Percentiles rank a stretch among this genome's conserved stretches.
Evolutionary conservation across 2,113 vertebrate genomes (phyloP).

Genomic region (Morone saxatilis): DNA sequence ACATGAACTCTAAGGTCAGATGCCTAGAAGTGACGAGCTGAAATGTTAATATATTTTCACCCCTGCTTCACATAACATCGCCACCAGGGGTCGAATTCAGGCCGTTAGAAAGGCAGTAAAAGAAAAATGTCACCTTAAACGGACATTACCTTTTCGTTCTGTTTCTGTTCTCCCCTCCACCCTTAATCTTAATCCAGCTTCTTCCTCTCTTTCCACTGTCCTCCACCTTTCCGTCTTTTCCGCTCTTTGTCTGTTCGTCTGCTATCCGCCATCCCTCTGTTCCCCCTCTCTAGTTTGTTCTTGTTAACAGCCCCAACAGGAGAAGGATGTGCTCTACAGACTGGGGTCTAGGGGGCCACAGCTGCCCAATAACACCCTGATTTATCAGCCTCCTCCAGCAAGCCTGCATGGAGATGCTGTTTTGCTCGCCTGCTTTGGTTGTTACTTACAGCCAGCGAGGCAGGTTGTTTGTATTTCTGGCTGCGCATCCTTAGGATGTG

Average conservation of each 20-base stretch:
- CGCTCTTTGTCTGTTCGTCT: neutral
- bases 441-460: conserved; percentile 70
- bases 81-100: neutral
- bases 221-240: conserved; percentile 12
- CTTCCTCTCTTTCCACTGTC: neutral
- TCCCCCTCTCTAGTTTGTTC: conserved; percentile 57
- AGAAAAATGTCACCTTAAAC: conserved; percentile 1
- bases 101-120: conserved; percentile 7
- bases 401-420: conserved; percentile 68
- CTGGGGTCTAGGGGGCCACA: conserved; percentile 73
- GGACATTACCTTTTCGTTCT: neutral
- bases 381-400: conserved; percentile 75
- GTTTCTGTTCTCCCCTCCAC: neutral
- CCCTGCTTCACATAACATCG: conserved; percentile 32
- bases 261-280: conserved; percentile 4
- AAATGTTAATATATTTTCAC: conserved; percentile 24
- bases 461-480: conserved; percentile 75
- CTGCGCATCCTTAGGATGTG: conserved; percentile 66
- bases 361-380: conserved; percentile 80
- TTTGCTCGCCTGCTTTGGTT: conserved; percentile 65
- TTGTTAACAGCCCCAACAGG: conserved; percentile 70
- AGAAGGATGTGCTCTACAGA: conserved; percentile 72
- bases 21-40: conserved; percentile 4
- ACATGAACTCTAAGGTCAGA: neutral
- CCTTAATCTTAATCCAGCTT: neutral